Evolutionary conservation across 2,888 invertebrate species (phyloP), one percentile per base, ranked within the genome.

Genomic region (Pterostichus madidus): DNA sequence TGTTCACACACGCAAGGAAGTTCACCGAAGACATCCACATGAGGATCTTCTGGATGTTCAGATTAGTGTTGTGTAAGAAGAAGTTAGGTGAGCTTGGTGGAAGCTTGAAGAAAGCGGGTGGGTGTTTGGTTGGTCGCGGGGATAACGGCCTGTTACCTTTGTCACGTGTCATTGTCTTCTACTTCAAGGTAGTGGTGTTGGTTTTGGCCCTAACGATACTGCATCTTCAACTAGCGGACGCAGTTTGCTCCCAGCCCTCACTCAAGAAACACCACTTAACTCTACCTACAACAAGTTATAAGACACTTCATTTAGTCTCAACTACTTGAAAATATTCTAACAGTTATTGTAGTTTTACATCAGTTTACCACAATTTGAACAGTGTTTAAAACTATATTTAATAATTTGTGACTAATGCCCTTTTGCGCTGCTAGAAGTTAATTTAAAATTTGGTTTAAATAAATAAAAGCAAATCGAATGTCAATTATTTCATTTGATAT

Each of bases 81-180:
- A n/a, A 52, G 52, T 17, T 5, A 2, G 13, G 15, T 17, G 56
- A 17, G 17, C 8, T 10, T 13, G 52, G 52, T 52, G 56, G 8
- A 56, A 8, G 8, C 7, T 39, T 8, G 39, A 39, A 39, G 39
- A 39, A 39, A 5, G 56, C 8, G 11, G 8, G 15, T 17, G 56
- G 56, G 56, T 56, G 56, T 11, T 13, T 56, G 17, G 15, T 15
- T 13, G 13, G 56, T 0, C 13, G 52, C 52, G 24, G 39, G 8
- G 6, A 39, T 39, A 39, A 17, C 13, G 11, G 56, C 15, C 15
- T 4, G 17, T 56, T 56, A 17, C 56, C 17, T 17, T 13, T 13
- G 56, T 56, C 56, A 56, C 56, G 56, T 56, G 56, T 17, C 56
- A 56, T 56, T 13, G 56, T 56, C 39, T 39, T 39, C 39, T 7